Conservation (phyloP, 2,113 vertebrate species). For the Cephalopterus ornatus region DNA sequence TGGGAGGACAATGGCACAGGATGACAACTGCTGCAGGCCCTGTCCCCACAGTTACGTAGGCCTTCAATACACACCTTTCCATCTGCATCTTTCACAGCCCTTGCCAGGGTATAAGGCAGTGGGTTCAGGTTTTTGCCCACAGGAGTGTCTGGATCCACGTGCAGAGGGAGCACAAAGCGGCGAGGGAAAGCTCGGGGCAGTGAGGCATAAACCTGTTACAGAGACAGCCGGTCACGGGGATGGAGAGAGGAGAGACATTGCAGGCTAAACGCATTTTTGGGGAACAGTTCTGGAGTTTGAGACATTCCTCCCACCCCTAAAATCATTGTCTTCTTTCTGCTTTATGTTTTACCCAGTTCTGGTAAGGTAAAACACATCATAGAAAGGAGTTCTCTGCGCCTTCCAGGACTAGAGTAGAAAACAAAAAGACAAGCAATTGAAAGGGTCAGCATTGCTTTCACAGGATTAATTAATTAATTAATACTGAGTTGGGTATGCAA, state of each 20-base stretch:
- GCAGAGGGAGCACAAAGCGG: conserved; percentile 89
- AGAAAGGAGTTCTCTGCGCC: background rate
- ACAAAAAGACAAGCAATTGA: background rate
- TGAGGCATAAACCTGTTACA: conserved; percentile 78
- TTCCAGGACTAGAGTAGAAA: background rate
- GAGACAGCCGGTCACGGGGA: background rate
- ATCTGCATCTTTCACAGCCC: conserved; percentile 75
- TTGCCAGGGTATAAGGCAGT: conserved; percentile 75
- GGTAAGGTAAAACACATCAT: background rate
- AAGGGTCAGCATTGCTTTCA: background rate
- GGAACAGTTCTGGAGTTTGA: background rate
- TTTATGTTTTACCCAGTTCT: background rate
- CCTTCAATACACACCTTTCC: conserved; percentile 73
- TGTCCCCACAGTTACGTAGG: background rate
- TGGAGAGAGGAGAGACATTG: background rate
- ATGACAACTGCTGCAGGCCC: background rate
- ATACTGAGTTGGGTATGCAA: background rate
- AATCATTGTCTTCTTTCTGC: background rate
- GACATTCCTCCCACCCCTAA: background rate
- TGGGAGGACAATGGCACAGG: background rate
- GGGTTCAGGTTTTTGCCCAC: conserved; percentile 81
- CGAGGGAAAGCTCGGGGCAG: conserved; percentile 73
- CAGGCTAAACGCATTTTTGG: background rate
- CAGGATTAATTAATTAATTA: background rate
- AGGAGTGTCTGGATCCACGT: conserved; percentile 67